Conservation (phyloP, 2,113 vertebrate species). For the Oreotrochilus melanogaster region DNA sequence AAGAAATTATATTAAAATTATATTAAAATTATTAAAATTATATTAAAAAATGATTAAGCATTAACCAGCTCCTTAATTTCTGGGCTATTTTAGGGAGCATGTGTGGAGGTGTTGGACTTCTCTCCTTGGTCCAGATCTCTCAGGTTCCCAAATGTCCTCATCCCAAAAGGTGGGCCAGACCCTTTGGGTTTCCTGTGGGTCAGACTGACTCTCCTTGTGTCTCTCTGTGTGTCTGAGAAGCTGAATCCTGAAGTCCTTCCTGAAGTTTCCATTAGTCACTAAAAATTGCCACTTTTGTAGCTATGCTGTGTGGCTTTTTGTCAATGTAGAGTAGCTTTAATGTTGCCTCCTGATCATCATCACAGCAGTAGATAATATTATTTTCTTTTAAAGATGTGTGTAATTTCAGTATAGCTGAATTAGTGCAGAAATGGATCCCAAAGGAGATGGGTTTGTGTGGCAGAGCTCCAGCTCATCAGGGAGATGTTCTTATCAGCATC, state of each 20-base stretch:
- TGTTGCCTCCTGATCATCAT: not conserved
- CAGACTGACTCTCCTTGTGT: not conserved
- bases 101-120: not conserved
- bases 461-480: not conserved
- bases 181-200: too few species aligned
- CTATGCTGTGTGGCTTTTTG: not conserved
- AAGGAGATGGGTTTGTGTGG: not conserved
- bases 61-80: constrained; percentile 47
- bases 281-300: not conserved
- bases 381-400: not conserved
- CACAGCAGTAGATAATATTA: not conserved
- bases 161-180: not conserved
- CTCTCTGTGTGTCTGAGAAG: not conserved
- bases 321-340: not conserved
- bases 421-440: not conserved
- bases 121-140: not conserved
- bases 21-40: too few species aligned
- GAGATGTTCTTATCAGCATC: not conserved
- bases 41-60: not conserved
- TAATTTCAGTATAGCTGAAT: not conserved
- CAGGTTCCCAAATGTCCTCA: not conserved
- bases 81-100: constrained; percentile 21
- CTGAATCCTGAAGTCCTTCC: not conserved
- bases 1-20: not conserved
- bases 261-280: not conserved